Conservation (phyloP, 2,797 vertebrate genomes). For the Gymnothorax reevesii region DNA sequence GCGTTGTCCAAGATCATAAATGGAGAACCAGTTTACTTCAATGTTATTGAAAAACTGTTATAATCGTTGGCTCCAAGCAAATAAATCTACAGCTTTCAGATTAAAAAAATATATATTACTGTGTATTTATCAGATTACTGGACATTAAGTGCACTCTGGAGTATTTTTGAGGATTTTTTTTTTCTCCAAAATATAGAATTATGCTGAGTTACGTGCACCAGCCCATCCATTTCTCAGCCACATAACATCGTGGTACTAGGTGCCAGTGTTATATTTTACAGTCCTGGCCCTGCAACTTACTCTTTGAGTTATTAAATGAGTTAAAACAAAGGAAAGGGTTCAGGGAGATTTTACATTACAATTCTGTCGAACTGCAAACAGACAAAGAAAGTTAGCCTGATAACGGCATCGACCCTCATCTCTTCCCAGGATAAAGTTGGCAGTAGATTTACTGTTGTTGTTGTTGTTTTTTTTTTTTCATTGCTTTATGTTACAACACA, state of each 20-base stretch:
- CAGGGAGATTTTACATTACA: background rate
- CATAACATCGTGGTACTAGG: background rate
- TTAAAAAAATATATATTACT: background rate
- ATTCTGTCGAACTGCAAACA: background rate
- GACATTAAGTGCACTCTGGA: background rate
- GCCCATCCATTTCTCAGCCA: background rate
- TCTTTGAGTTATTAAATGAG: background rate
- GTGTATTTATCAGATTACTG: background rate
- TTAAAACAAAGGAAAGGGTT: background rate
- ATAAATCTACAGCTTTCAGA: background rate
- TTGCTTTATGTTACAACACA: too few relatives aligned
- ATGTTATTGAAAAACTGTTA: too few relatives aligned
- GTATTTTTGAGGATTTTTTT: background rate
- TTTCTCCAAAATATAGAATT: background rate
- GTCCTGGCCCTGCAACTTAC: background rate
- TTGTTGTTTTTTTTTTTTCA: too few relatives aligned
- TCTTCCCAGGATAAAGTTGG: background rate
- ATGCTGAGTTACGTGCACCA: background rate
- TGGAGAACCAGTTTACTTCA: background rate
- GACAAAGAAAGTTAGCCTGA: background rate
- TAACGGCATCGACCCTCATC: background rate
- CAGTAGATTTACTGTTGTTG: background rate
- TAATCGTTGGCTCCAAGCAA: background rate
- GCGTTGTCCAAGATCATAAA: background rate
- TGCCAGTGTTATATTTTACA: background rate